Conservation (phyloP, 2,113 vertebrate species). For the Semnornis frantzii region DNA sequence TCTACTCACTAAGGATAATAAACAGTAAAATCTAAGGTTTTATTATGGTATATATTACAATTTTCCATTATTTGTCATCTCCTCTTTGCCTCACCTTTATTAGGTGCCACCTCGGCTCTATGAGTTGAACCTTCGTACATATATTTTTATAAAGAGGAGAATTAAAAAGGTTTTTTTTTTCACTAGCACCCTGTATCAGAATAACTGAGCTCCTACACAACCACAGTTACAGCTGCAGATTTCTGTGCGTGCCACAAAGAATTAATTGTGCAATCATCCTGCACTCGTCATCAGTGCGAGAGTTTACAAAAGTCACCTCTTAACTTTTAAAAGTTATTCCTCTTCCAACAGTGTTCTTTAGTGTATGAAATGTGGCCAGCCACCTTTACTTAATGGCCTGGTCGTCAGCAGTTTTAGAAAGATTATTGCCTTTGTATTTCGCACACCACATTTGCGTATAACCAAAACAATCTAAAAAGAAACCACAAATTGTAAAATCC, state of each 20-base stretch:
- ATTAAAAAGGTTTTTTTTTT: background rate
- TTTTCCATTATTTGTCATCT: constrained; percentile 62
- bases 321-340: constrained; percentile 63
- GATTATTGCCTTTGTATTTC: constrained; percentile 68
- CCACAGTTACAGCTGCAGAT: background rate
- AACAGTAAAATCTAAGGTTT: constrained; percentile 56
- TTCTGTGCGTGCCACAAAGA: constrained; percentile 43
- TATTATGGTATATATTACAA: constrained; percentile 48
- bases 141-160: constrained; percentile 37
- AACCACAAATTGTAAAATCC: constrained; percentile 65
- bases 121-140: background rate
- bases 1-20: constrained; percentile 56
- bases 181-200: constrained; percentile 9
- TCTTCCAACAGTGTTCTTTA: constrained; percentile 62
- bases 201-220: background rate
- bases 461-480: constrained; percentile 67
- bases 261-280: constrained; percentile 66
- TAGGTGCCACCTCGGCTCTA: constrained; percentile 36
- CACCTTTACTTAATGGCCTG: constrained; percentile 59
- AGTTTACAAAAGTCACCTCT: constrained; percentile 63
- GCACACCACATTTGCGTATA: constrained; percentile 35
- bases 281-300: constrained; percentile 38
- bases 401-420: constrained; percentile 67
- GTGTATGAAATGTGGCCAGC: constrained; percentile 51
- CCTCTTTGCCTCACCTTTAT: constrained; percentile 54